Conservation (phyloP, 2,797 vertebrate genomes). For the Anabas testudineus region DNA sequence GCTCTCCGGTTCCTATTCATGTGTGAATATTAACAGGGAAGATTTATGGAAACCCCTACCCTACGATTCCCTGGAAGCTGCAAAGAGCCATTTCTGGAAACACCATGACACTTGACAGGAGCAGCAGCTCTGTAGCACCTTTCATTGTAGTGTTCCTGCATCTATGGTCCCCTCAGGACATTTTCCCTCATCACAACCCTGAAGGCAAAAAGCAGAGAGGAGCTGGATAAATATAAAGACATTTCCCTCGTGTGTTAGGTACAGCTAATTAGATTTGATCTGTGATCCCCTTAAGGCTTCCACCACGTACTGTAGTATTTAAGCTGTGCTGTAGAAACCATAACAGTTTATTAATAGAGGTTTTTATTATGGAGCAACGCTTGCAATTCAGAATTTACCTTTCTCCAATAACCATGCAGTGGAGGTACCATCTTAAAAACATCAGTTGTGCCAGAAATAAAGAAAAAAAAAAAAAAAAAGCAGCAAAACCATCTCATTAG, state of each 20-base stretch:
- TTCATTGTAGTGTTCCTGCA: slow-evolving; percentile 38
- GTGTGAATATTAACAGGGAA: slow-evolving; percentile 30
- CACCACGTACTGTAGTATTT: slow-evolving; percentile 66
- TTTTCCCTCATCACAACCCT: slow-evolving; percentile 61
- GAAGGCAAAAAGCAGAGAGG: slow-evolving; percentile 69
- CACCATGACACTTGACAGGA: slow-evolving; percentile 38
- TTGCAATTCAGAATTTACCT: slow-evolving; percentile 42
- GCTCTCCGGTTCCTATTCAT: slow-evolving; percentile 35
- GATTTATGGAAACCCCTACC: slow-evolving; percentile 37
- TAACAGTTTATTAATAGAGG: slow-evolving; percentile 65
- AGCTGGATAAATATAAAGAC: slow-evolving; percentile 75
- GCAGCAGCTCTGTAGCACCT: slow-evolving; percentile 27
- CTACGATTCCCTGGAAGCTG: slow-evolving; percentile 35
- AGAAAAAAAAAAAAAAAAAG: slow-evolving; percentile 7
- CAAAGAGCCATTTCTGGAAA: slow-evolving; percentile 59
- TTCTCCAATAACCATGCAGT: slow-evolving; percentile 14
- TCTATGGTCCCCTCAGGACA: slow-evolving; percentile 54
- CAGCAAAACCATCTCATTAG: slow-evolving; percentile 37
- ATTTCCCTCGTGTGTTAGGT: slow-evolving; percentile 67
- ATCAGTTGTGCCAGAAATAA: background rate
- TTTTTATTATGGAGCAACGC: slow-evolving; percentile 59
- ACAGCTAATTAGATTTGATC: slow-evolving; percentile 79
- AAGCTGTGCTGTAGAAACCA: slow-evolving; percentile 48
- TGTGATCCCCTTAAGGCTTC: slow-evolving; percentile 66
- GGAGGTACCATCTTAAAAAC: slow-evolving; percentile 11